phyloP scores from a whole-genome alignment of 2,113 vertebrate genomes.

The Oxyura jamaicensis region DNA sequence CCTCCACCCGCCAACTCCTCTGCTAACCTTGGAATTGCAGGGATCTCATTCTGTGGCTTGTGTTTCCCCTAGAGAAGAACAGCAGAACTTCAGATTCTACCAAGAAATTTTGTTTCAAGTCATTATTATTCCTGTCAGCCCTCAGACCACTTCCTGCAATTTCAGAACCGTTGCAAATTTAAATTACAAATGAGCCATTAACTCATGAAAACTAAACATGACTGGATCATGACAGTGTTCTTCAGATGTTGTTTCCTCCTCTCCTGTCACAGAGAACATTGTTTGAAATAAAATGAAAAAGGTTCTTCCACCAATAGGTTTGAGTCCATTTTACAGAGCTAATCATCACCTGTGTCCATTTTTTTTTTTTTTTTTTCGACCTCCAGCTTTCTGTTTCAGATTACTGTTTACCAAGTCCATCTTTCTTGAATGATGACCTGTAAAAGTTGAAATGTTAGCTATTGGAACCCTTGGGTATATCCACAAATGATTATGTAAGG shows the following conservation, averaged over 20 bases:
- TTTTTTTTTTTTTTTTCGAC: background rate
- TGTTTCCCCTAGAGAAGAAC: background rate
- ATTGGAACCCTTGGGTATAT: slow-evolving; percentile 13
- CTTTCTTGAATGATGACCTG: slow-evolving; percentile 16
- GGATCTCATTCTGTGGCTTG: slow-evolving; percentile 29
- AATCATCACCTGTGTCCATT: background rate
- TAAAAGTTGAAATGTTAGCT: background rate
- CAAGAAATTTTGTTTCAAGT: slow-evolving; percentile 10
- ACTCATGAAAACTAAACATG: slow-evolving; percentile 1
- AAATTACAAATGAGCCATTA: slow-evolving; percentile 17
- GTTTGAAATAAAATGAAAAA: background rate
- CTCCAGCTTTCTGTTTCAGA: background rate
- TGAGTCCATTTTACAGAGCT: background rate
- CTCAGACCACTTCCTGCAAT: slow-evolving; percentile 47
- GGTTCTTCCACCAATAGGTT: background rate
- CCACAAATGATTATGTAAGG: slow-evolving; percentile 12
- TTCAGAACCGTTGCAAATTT: slow-evolving; percentile 23
- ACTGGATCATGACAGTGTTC: background rate
- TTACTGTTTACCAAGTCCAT: slow-evolving; percentile 19
- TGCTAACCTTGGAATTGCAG: background rate
- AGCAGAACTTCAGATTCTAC: background rate
- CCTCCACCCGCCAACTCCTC: background rate
- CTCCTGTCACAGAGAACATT: background rate
- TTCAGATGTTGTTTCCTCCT: background rate
- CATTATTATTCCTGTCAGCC: background rate